Base-by-base conservation (phyloP, 2,888 invertebrate species). In the Andrena bicolor region DNA sequence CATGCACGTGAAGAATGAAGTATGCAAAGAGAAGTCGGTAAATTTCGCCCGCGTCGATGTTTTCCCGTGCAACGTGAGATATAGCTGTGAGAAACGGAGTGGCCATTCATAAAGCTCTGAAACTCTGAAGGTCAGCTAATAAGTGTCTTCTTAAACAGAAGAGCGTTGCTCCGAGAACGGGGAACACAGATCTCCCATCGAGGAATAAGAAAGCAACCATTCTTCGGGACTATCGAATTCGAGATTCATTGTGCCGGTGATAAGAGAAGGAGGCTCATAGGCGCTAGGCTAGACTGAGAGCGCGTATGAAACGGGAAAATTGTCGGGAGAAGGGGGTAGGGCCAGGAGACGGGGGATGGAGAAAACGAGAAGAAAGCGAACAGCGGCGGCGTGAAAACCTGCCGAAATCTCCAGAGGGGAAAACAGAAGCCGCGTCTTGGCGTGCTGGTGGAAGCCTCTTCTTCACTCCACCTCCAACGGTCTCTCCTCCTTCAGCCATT, bases 381-480 rank as follows among this genome's bases (percentile, higher is more conserved):
- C 56, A 77, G 51, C 61, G 79, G 32, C 69, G 76, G 87, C 49
- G 82, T 77, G 80, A 88, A 89, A 86, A 86, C 73, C 80, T 80
- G 83, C 75, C 80, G 88, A 88, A 89, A 89, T 88, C 84, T 88
- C 82, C 70, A 56, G 80, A 78, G 79, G 80, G 81, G 73, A 74
- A 84, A 87, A 86, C 89, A 83, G 88, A 86, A 89, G 89, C 82
- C 71, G 74, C 68, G 76, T 84, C 86, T 88, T 88, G 80, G 75
- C 76, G 66, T 70, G 73, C 74, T 74, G 64, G 69, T 53, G 30
- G 68, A 74, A 66, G 68, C 69, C 35, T 60, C 56, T 73, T 71
- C 80, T 73, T 76, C 70, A 56, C 74, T 76, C 66, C 66, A 61
- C 41, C 76, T 76, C 28, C 73, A 6, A 13, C 5, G 41, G 32